Base-by-base conservation (phyloP, 2,113 vertebrate species). In the Prunella fulvescens region DNA sequence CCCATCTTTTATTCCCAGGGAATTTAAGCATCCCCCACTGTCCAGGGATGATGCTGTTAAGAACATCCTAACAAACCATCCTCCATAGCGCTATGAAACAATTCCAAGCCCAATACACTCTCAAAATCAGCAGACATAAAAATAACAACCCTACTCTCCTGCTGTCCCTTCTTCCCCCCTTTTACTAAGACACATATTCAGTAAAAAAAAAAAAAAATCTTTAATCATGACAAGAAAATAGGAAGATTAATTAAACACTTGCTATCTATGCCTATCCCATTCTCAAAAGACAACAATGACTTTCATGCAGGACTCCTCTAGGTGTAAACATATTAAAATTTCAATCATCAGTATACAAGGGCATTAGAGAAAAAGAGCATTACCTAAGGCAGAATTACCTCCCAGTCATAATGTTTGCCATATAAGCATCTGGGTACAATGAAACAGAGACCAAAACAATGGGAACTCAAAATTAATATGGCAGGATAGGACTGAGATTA, bases 171-270 rank as follows among this genome's bases (percentile, higher is more conserved):
- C 4, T 31, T 51, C 19, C 6, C 12, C 7, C 3, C 10, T 80
- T 69, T 86, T 37, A 51, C 7, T 71, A 35, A 37, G 6, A 62
- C 16, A 57, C 0, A 4, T 4, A 25, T 82, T 79, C 26, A 33
- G 22, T 42, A 26, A 23, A 65, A 79, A 72, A 60, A 70, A 61
- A 71, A 57, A 39, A 23, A 57, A 26, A 48, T 5, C 40, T 58
- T 65, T 54, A 73, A 44, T 47, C 12, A 4, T 1, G 0, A 65
- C 39, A 57, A 86, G 40, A 77, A 94, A 90, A 90, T 14, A 54
- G 11, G 44, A 67, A 73, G 60, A 74, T 40, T 26, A 88, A 88
- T 95, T 90, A 70, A 92, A 50, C 42, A 65, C 50, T 91, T 78
- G 19, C 56, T 62, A 47, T 58, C 47, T 83, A 60, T 76, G 79